Evolutionary conservation across 2,113 vertebrate species (phyloP), one percentile per base, ranked within the genome.

Genomic region (Poicephalus gulielmi): DNA sequence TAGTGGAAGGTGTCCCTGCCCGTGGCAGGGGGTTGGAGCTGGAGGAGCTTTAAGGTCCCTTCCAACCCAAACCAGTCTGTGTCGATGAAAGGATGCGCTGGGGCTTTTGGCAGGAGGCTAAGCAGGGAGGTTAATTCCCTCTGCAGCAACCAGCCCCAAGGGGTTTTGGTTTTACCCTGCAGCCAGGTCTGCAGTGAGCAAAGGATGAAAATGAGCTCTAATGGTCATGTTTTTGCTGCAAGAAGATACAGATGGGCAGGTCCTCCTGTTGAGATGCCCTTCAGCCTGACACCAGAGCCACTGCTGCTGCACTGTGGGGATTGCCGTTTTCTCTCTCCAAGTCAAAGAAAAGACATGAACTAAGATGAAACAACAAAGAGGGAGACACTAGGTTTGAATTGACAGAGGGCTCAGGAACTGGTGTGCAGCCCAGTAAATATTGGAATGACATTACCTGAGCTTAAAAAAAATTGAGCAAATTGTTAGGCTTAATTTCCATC

Each of bases 401-500:
- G 70, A 91, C 57, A 92, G 50, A 60, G 84, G 83, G 4, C 41
- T 46, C 73, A 89, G 89, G 86, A 88, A 31, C 81, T 15, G 17
- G 50, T 27, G 2, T 17, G 43, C 25, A 69, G 89, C 91, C 87
- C 71, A 39, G 90, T 85, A 83, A 95, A 92, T 92, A 93, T 76
- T 91, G 90, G 74, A 94, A 91, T 96, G 86, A 60, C 70, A 92
- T 88, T 94, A 95, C 88, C 94, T 82, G 83, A 77, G 83, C 55
- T 91, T 77, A 83, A 76, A 80, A 91, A 82, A 33, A 69, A 52
- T 7, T 73, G 82, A 79, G 89, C 71, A 81, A 94, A 89, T 94
- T 76, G 60, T 94, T 92, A 92, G 73, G 43, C 55, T 94, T 96
- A 86, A 92, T 95, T 94, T 86, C n/a, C 89, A 59, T 90, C 90